A percentile compares a stretch with the other conserved stretches of the same genome.
Evolutionary conservation across 1,140 invertebrate species (phyloP).

Genomic region (Mercenaria mercenaria): DNA sequence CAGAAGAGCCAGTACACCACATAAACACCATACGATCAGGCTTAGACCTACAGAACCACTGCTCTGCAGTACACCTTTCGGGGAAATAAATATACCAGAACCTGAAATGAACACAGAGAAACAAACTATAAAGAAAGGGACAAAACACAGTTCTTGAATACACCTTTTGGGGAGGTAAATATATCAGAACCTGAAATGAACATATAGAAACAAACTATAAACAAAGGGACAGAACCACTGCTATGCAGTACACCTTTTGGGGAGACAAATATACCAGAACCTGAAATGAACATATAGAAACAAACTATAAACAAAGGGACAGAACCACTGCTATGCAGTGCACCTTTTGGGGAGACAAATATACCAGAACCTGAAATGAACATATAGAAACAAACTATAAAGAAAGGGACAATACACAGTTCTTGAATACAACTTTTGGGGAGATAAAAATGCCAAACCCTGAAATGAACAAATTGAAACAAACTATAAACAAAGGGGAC

Average conservation of each 20-base stretch:
- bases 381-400: too few species aligned
- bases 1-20: conserved; percentile 79
- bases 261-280: conserved; percentile 98
- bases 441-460: conserved; percentile 98
- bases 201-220: too few species aligned
- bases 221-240: too few species aligned
- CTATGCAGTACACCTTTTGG: conserved; percentile 96
- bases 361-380: conserved; percentile 91
- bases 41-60: conserved; percentile 94
- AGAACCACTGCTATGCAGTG: conserved; percentile 93
- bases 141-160: conserved; percentile 93
- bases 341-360: conserved; percentile 98
- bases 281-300: too few species aligned
- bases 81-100: conserved; percentile 98
- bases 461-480: conserved; percentile 74
- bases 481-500: too few species aligned
- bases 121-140: too few species aligned
- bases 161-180: conserved; percentile 98
- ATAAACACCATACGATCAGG: conserved; percentile 91
- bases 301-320: too few species aligned
- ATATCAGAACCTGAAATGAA: conserved; percentile 91
- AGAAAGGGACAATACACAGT: conserved; percentile 94
- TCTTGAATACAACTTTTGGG: conserved; percentile 94
- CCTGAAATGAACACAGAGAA: conserved; percentile 86
- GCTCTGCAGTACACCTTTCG: conserved; percentile 93